phyloP scores from a whole-genome alignment of 35 echinoderm and acorn worm genomes.

The Ophiothrix spiculata region DNA sequence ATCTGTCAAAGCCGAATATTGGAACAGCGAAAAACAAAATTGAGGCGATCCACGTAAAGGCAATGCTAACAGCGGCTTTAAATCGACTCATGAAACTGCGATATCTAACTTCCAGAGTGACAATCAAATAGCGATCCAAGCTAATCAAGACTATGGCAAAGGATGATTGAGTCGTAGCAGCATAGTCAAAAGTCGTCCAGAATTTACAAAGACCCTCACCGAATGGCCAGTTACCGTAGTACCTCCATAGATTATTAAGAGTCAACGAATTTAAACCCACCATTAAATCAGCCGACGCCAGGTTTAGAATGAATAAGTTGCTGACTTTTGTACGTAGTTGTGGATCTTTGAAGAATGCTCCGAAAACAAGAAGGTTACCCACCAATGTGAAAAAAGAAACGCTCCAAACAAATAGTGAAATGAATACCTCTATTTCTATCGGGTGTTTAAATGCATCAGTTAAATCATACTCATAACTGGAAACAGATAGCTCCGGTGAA shows the following conservation, averaged over 20 bases:
- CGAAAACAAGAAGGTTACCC: constrained; percentile 41
- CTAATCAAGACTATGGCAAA: constrained; percentile 38
- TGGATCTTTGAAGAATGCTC: constrained; percentile 15
- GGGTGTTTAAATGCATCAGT: constrained; percentile 21
- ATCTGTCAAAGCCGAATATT: constrained; percentile 11
- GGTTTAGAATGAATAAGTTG: constrained; percentile 37
- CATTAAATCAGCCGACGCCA: constrained; percentile 32
- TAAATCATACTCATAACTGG: constrained; percentile 11
- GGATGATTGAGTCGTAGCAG: constrained; percentile 12
- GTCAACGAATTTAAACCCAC: constrained; percentile 40
- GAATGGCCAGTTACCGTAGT: constrained; percentile 32
- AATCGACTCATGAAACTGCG: constrained; percentile 16
- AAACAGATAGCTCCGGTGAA: too few relatives aligned
- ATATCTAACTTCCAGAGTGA: constrained; percentile 31
- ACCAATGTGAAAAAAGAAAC: constrained; percentile 25
- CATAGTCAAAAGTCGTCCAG: constrained; percentile 33
- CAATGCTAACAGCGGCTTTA: background rate
- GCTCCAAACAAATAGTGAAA: constrained; percentile 31
- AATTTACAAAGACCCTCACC: constrained; percentile 28
- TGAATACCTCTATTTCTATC: background rate
- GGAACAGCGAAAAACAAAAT: constrained; percentile 8
- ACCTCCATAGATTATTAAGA: constrained; percentile 32
- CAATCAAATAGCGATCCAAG: constrained; percentile 45
- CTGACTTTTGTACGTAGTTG: constrained; percentile 24
- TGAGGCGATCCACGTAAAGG: background rate